Evolutionary conservation across 2,888 invertebrate species (phyloP), one percentile per base, ranked within the genome.

Genomic region (Ctena decussata): DNA sequence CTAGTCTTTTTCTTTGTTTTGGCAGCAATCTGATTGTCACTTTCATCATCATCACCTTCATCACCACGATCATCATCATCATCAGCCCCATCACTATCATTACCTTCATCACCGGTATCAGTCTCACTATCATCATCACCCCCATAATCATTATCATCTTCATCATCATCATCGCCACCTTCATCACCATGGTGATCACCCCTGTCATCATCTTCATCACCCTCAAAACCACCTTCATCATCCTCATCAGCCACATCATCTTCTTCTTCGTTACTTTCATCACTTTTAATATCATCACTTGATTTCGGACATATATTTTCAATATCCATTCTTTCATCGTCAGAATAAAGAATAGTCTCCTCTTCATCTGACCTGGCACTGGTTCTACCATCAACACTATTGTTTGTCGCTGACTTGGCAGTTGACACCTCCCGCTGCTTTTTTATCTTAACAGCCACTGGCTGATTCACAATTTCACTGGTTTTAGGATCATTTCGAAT

Each of bases 401-500:
- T 44, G 15, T 35, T 60, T 27, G 57, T 32, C 2, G 24, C 39
- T 18, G 72, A 39, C 15, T 53, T 2, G n/a, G 49, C 71, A 57
- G n/a, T 24, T 49, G 53, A 53, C 37, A 78, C 11, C 15, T 78
- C 72, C 27, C 5, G 6, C 6, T 69, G 6, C 53, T 53, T 5
- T 65, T 41, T 24, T 39, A 11, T 37, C 21, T 44, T 57, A 57
- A n/a, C 60, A 24, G 1, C 41, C 41, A 27, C 21, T 49, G n/a
- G 8, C 46, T 75, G 21, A 37, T 30, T 46, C 37, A 24, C 35
- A 0, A 35, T 21, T 21, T 44, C 77, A 30, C 32, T 69, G 11
- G 30, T 27, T 24, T 77, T 49, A 46, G 69, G 69, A 69, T 70
- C 70, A n/a, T 27, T 57, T 21, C 77, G n/a, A 41, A 85, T 41